phyloP scores from a whole-genome alignment of 1,140 invertebrate genomes.

The Aphelenchoides besseyi region DNA sequence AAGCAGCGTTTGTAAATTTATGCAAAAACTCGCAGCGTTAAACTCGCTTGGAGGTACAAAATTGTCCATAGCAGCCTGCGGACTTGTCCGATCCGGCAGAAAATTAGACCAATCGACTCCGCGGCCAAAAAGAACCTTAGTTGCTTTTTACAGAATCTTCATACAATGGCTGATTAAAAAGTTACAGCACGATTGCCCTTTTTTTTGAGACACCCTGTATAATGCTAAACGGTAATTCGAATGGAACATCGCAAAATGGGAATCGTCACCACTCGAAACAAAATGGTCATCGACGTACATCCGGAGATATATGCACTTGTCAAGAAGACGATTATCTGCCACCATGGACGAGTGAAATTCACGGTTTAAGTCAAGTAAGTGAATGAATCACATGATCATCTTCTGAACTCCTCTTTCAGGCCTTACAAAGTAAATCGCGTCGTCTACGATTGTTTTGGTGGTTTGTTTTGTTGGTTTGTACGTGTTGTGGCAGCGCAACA shows the following conservation, averaged over 20 bases:
- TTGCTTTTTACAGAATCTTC: too few species aligned
- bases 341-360: conserved; percentile 59
- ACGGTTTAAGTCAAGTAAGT: conserved; percentile 52
- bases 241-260: background rate
- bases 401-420: conserved; percentile 28
- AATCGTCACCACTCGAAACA: background rate
- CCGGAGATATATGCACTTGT: conserved; percentile 30
- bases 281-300: background rate
- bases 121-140: too few species aligned
- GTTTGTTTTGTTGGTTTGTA: conserved; percentile 50
- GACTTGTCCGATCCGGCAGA: too few species aligned
- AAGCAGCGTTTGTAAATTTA: too few species aligned
- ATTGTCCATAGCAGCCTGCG: too few species aligned
- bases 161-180: too few species aligned
- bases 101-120: too few species aligned
- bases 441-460: conserved; percentile 49
- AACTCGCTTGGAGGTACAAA: too few species aligned
- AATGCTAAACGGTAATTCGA: background rate
- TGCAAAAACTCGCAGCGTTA: too few species aligned
- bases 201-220: too few species aligned
- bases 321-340: conserved; percentile 54
- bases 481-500: conserved; percentile 48
- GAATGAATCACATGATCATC: background rate
- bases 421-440: conserved; percentile 45
- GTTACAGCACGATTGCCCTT: too few species aligned